phyloP scores from a whole-genome alignment of 2,113 vertebrate species.

The Festucalex cinctus region DNA sequence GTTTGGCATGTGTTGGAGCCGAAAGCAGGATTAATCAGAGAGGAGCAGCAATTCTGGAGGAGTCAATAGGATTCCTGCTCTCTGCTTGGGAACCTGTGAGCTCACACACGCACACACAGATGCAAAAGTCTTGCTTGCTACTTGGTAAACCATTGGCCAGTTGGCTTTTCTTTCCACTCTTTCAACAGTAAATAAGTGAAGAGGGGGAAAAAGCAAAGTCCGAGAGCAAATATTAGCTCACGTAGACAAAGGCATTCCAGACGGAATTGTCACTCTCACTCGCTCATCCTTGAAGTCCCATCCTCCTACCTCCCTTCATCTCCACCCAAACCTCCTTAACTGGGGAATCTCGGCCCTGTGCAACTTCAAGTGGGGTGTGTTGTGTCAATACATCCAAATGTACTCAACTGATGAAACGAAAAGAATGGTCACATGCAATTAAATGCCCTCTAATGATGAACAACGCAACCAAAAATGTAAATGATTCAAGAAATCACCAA shows the following conservation, averaged over 20 bases:
- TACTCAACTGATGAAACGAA: neutral
- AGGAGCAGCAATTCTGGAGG: slow-evolving; percentile 26
- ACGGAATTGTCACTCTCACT: slow-evolving; percentile 62
- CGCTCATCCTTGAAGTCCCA: slow-evolving; percentile 51
- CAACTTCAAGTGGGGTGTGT: neutral
- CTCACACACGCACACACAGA: slow-evolving; percentile 6
- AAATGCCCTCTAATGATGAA: neutral
- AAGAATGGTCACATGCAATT: neutral
- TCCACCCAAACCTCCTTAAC: slow-evolving; percentile 35
- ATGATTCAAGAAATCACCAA: neutral
- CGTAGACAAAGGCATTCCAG: slow-evolving; percentile 71
- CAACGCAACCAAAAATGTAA: neutral
- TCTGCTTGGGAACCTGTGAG: slow-evolving; percentile 54
- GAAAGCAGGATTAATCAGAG: slow-evolving; percentile 20
- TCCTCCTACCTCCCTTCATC: slow-evolving; percentile 44
- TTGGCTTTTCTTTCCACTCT: slow-evolving; percentile 66
- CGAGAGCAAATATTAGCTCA: slow-evolving; percentile 72
- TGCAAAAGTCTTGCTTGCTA: slow-evolving; percentile 49
- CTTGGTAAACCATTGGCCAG: slow-evolving; percentile 68
- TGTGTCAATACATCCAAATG: neutral
- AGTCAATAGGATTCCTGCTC: slow-evolving; percentile 42
- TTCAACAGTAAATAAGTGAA: slow-evolving; percentile 66
- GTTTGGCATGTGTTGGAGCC: slow-evolving; percentile 22
- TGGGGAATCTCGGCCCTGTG: slow-evolving; percentile 17
- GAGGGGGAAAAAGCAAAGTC: slow-evolving; percentile 61